Percentiles rank a stretch among this genome's conserved stretches.
Conservation (phyloP, 2,888 invertebrate genomes). For the Tyria jacobaeae region DNA sequence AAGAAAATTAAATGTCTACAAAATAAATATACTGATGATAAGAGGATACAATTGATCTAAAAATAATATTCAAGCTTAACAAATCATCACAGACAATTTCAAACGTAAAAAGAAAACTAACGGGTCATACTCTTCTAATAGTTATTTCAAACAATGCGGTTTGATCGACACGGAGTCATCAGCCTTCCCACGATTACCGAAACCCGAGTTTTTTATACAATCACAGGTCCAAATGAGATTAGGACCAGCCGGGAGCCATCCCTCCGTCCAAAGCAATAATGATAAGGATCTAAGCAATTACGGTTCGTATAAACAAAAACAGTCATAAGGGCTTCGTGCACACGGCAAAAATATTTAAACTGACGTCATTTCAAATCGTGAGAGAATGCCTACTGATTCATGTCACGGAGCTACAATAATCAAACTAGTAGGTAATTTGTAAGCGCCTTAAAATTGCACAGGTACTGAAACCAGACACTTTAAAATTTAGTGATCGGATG, state of each 20-base stretch:
- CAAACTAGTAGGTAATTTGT: constrained; percentile 22
- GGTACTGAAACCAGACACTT: constrained; percentile 13
- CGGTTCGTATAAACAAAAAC: constrained; percentile 68
- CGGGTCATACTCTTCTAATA: constrained; percentile 53
- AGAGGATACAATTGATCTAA: too few relatives aligned
- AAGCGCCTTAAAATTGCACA: constrained; percentile 7
- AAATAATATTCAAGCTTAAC: too few relatives aligned
- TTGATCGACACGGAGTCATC: constrained; percentile 58
- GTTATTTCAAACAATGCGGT: constrained; percentile 66
- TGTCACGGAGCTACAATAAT: constrained; percentile 16
- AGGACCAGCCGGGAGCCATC: constrained; percentile 76
- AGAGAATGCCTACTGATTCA: constrained; percentile 24
- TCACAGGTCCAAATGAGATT: constrained; percentile 60
- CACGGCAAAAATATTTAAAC: constrained; percentile 61
- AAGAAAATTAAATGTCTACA: too few relatives aligned
- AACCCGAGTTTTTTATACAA: constrained; percentile 58
- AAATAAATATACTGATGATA: too few relatives aligned
- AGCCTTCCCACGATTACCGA: constrained; percentile 70
- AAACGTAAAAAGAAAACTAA: not conserved
- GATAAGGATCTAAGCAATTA: constrained; percentile 81
- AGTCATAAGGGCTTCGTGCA: constrained; percentile 64
- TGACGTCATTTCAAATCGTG: constrained; percentile 58
- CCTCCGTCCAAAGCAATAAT: constrained; percentile 71
- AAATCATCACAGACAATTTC: too few relatives aligned
- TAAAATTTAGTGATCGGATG: constrained; percentile 3